Evolutionary conservation across 1,140 invertebrate genomes (phyloP).

Genomic region (Ips nitidus): DNA sequence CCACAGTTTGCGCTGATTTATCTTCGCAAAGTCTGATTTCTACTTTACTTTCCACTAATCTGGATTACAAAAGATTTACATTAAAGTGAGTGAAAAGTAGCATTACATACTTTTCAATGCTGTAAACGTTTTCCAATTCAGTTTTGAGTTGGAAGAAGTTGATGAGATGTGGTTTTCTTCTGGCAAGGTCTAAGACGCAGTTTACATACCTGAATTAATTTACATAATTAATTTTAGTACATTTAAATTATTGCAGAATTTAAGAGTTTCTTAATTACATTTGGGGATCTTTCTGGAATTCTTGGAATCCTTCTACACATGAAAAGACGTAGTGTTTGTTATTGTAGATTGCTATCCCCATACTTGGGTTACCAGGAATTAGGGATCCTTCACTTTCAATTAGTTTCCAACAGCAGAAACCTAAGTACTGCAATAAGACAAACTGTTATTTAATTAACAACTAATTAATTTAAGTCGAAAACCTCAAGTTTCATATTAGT

Average conservation of each 20-base stretch:
- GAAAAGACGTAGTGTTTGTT: slow-evolving; percentile 63
- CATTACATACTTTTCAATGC: slow-evolving; percentile 42
- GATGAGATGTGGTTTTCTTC: slow-evolving; percentile 61
- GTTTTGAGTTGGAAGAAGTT: slow-evolving; percentile 61
- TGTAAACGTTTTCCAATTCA: slow-evolving; percentile 55
- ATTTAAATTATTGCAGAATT: slow-evolving; percentile 6
- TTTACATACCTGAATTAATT: slow-evolving; percentile 55
- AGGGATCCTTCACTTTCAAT: slow-evolving; percentile 61
- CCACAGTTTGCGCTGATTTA: slow-evolving; percentile 68
- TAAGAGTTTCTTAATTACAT: slow-evolving; percentile 49
- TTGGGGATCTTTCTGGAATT: slow-evolving; percentile 62
- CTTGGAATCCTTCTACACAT: slow-evolving; percentile 55
- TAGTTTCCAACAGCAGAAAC: slow-evolving; percentile 66
- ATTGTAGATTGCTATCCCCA: slow-evolving; percentile 60
- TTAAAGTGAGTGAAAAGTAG: slow-evolving; percentile 5
- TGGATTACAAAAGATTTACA: slow-evolving; percentile 16
- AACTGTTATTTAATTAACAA: neutral
- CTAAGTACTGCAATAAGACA: slow-evolving; percentile 58
- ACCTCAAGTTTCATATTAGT: slow-evolving; percentile 55
- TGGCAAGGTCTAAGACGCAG: slow-evolving; percentile 57
- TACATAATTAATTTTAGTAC: slow-evolving; percentile 13
- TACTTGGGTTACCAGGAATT: slow-evolving; percentile 65
- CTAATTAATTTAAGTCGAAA: neutral
- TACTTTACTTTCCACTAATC: slow-evolving; percentile 35
- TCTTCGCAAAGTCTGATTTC: slow-evolving; percentile 54